Conservation (phyloP, 2,797 vertebrate genomes). For the Typhlichthys subterraneus region DNA sequence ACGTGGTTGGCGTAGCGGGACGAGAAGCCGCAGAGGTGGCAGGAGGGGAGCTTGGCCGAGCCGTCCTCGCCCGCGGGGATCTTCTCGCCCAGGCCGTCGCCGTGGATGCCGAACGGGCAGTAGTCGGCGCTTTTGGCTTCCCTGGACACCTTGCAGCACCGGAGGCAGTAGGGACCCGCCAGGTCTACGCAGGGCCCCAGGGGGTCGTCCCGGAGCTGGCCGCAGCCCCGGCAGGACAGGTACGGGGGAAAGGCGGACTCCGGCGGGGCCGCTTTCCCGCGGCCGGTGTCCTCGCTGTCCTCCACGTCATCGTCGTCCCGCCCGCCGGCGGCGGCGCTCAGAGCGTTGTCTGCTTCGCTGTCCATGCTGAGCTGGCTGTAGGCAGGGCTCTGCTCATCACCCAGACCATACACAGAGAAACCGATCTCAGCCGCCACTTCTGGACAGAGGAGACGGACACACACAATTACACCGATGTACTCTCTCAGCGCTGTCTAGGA, state of each 20-base stretch:
- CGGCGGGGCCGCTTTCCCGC: slow-evolving; percentile 37
- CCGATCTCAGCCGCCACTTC: slow-evolving; percentile 88
- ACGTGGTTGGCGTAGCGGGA: slow-evolving; percentile 97
- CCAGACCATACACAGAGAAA: slow-evolving; percentile 86
- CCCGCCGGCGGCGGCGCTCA: slow-evolving; percentile 55
- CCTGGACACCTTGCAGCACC: slow-evolving; percentile 75
- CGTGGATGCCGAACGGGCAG: slow-evolving; percentile 56
- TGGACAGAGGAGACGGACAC: slow-evolving; percentile 59
- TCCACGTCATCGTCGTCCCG: slow-evolving; percentile 63
- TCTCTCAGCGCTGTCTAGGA: neutral
- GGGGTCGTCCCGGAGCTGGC: slow-evolving; percentile 80
- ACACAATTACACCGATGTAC: neutral
- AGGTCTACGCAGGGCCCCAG: slow-evolving; percentile 83
- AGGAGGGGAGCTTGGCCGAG: slow-evolving; percentile 85
- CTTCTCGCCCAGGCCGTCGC: slow-evolving; percentile 51
- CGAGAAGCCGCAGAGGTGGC: slow-evolving; percentile 93
- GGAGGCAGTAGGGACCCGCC: slow-evolving; percentile 75
- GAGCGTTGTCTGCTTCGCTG: slow-evolving; percentile 84
- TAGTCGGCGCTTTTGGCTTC: slow-evolving; percentile 63
- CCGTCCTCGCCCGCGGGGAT: slow-evolving; percentile 51
- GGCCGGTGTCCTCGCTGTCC: slow-evolving; percentile 11
- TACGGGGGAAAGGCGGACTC: slow-evolving; percentile 75
- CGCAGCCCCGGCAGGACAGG: slow-evolving; percentile 85
- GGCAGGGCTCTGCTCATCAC: slow-evolving; percentile 86
- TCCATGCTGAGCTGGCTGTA: slow-evolving; percentile 88